Conservation (phyloP, 2,113 vertebrate genomes). For the Pholis gunnellus region DNA sequence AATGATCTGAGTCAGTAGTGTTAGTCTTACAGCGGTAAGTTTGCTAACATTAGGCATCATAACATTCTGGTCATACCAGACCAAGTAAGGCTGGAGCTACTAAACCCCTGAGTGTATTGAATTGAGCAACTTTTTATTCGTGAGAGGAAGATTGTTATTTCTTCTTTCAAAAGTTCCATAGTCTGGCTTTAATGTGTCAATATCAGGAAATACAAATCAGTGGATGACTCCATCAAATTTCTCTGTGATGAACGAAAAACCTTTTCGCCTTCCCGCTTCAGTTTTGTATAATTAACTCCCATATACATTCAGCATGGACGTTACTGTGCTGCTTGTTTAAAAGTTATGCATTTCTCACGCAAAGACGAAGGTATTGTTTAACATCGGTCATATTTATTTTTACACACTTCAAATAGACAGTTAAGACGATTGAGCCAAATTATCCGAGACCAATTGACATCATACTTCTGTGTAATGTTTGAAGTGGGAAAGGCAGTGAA, state of each 20-base stretch:
- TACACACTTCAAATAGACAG: conserved; percentile 42
- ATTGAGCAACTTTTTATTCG: neutral
- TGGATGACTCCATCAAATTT: neutral
- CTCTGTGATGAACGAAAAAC: neutral
- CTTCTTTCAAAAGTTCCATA: neutral
- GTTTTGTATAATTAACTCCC: conserved; percentile 5
- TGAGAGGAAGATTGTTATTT: neutral
- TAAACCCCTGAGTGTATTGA: neutral
- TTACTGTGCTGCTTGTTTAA: neutral
- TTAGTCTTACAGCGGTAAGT: neutral
- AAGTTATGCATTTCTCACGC: conserved; percentile 23
- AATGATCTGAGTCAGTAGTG: neutral
- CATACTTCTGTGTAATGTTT: conserved; percentile 66
- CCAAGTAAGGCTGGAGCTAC: neutral
- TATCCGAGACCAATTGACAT: conserved; percentile 64
- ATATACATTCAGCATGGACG: conserved; percentile 14
- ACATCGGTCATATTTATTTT: conserved; percentile 63
- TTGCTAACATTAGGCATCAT: neutral
- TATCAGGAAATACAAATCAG: neutral
- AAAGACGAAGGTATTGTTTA: conserved; percentile 41
- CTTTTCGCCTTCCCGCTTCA: conserved; percentile 9
- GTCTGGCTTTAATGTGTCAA: neutral
- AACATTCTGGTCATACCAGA: neutral
- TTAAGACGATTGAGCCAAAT: conserved; percentile 61
- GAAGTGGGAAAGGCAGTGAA: conserved; percentile 58